A percentile compares a stretch with the other conserved stretches of the same genome.
These are phyloP conservation scores for Daubentonia madagascariensis DNA, from an alignment of 2,113 vertebrate genomes.

Conservation along the genomic window DNA sequence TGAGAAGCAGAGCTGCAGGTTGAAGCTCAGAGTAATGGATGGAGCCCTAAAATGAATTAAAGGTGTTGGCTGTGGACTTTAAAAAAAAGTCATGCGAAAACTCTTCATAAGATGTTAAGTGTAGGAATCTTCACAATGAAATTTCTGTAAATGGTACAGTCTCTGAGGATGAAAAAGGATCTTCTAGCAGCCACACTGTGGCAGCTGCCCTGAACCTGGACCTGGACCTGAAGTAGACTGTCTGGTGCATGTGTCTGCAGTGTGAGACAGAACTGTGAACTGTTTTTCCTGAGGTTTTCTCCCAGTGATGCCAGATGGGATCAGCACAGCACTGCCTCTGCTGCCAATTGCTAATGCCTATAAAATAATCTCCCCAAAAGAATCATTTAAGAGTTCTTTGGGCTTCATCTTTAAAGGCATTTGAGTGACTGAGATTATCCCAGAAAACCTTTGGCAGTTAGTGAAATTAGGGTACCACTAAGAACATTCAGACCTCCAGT, in stretches of 20 bases:
- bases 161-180: background rate
- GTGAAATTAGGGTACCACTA: background rate
- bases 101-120: too few species aligned
- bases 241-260: too few species aligned
- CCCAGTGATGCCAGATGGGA: fast-evolving
- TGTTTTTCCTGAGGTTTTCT: background rate
- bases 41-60: background rate
- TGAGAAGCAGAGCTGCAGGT: background rate
- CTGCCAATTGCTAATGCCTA: background rate
- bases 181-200: too few species aligned
- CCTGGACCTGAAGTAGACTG: too few species aligned
- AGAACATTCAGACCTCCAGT: background rate
- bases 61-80: background rate
- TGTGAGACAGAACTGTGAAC: too few species aligned
- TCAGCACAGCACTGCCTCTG: background rate
- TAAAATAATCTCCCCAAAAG: background rate
- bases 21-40: background rate
- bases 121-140: background rate
- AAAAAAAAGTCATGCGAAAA: background rate
- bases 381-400: background rate
- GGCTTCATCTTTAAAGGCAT: background rate
- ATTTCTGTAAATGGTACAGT: background rate
- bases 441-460: background rate
- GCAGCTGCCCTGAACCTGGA: too few species aligned
- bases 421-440: too few species aligned